Conservation (phyloP, 2,888 invertebrate genomes). For the Tetranychus piercei region DNA sequence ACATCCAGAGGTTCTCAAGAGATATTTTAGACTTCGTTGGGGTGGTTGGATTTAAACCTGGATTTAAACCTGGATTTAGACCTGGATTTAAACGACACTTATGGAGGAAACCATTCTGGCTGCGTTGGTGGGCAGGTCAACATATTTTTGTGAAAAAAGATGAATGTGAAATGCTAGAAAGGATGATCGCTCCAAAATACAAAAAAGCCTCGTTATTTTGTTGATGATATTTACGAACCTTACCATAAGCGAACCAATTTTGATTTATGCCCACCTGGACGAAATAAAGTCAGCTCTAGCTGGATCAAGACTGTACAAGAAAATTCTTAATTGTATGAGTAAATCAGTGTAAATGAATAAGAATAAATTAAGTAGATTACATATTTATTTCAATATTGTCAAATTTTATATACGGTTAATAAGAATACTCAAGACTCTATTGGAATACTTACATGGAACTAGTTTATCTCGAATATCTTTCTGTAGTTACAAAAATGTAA, state of each 20-base stretch:
- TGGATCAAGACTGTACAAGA: constrained; percentile 13
- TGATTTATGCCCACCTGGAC: constrained; percentile 19
- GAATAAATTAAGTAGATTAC: too few species aligned
- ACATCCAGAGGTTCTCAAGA: constrained; percentile 41
- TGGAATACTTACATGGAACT: not conserved
- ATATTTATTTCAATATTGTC: too few species aligned
- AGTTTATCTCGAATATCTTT: constrained; percentile 3
- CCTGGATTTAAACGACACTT: constrained; percentile 54
- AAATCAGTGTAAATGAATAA: too few species aligned
- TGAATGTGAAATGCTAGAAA: constrained; percentile 62
- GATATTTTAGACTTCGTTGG: constrained; percentile 67
- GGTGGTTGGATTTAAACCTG: constrained; percentile 87
- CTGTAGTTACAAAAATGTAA: not conserved
- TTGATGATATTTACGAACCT: constrained; percentile 74
- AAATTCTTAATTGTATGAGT: too few species aligned
- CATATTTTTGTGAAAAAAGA: constrained; percentile 65
- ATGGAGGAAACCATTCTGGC: constrained; percentile 49
- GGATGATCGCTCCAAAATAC: constrained; percentile 75
- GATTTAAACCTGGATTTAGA: too few species aligned
- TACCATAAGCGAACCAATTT: constrained; percentile 49
- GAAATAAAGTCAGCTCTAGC: constrained; percentile 3
- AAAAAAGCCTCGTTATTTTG: constrained; percentile 59
- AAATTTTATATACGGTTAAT: too few species aligned
- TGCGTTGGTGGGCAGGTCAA: constrained; percentile 41
- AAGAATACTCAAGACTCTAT: too few species aligned